Base-by-base conservation (phyloP, 2,797 vertebrate species). In the Epinephelus coioides region DNA sequence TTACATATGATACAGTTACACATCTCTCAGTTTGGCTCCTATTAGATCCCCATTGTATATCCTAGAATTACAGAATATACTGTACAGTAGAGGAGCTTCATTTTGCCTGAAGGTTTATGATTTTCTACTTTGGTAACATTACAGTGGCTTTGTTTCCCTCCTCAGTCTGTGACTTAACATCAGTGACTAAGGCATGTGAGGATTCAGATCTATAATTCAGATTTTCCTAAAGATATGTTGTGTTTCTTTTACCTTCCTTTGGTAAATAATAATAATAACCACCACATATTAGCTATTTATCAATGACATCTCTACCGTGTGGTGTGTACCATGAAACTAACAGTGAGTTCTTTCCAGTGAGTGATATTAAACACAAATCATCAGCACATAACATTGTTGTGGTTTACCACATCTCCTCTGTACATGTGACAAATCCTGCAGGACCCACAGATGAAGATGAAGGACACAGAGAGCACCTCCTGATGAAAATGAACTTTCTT, bases 401-500 rank as follows among this genome's bases (percentile, higher is more conserved):
- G 68, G 76, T 86, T 86, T 56, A 69, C 76, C 66, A 75, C 82
- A 88, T 82, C 78, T 67, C 71, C 83, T 83, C 76, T 82, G 79
- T 69, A 64, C 65, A 80, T 87, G 86, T 90, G 91, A 92, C 86
- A 78, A 91, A 93, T 92, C 84, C 64, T 86, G 69, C 83, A 86
- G 86, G 85, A 90, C 79, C 86, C 66, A 78, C 50, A 46, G 79
- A 89, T 81, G 76, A 79, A 83, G 81, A 86, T 77, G 79, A 89
- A 88, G 79, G 91, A 86, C 82, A 62, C 10, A 61, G 61, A 74
- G 64, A 92, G 90, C 87, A 92, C 92, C 93, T 94, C 89, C 86
- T 71, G 88, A 90, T 92, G 86, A 69, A 91, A 95, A 93, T 92
- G 84, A 95, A 96, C 94, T 96, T 96, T 94, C 81, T 91, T 90